Percentiles rank a stretch among this genome's conserved stretches.
phyloP scores from a whole-genome alignment of 1,140 invertebrate species.

The Drosophila varians region DNA sequence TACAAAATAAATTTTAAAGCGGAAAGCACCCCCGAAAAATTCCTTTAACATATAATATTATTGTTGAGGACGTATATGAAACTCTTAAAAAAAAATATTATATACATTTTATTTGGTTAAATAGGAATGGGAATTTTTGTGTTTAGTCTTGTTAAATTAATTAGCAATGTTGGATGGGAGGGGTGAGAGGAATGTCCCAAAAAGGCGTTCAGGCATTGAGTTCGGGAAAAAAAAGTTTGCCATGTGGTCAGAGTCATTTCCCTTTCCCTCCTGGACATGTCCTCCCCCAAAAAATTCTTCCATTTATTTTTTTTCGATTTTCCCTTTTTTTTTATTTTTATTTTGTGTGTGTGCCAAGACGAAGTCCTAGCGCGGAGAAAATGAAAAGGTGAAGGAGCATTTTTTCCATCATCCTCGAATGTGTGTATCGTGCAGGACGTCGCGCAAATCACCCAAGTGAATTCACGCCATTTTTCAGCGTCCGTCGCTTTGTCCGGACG shows the following conservation, averaged over 20 bases:
- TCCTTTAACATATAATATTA: background rate
- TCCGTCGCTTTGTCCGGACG: conserved; percentile 68
- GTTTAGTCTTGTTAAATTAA: background rate
- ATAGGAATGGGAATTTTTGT: background rate
- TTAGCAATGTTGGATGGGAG: background rate
- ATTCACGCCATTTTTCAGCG: conserved; percentile 82
- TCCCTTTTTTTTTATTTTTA: background rate
- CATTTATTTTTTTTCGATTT: conserved; percentile 3
- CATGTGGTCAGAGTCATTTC: conserved; percentile 21
- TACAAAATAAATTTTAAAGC: too few species aligned
- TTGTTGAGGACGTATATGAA: background rate
- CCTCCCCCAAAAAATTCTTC: conserved; percentile 1
- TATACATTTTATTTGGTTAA: background rate
- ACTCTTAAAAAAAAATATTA: background rate
- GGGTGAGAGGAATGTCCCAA: background rate
- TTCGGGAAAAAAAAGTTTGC: background rate
- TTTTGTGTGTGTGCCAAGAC: conserved; percentile 29
- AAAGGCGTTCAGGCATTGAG: background rate
- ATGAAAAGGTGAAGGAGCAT: conserved; percentile 45
- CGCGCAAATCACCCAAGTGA: conserved; percentile 78
- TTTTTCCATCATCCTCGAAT: conserved; percentile 55
- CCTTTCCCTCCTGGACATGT: too few species aligned
- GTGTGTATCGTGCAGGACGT: conserved; percentile 62
- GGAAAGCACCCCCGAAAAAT: background rate
- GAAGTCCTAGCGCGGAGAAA: conserved; percentile 30